Evolutionary conservation across 2,888 invertebrate species (phyloP), one percentile per base, ranked within the genome.

Genomic region (Aporophyla nigra): DNA sequence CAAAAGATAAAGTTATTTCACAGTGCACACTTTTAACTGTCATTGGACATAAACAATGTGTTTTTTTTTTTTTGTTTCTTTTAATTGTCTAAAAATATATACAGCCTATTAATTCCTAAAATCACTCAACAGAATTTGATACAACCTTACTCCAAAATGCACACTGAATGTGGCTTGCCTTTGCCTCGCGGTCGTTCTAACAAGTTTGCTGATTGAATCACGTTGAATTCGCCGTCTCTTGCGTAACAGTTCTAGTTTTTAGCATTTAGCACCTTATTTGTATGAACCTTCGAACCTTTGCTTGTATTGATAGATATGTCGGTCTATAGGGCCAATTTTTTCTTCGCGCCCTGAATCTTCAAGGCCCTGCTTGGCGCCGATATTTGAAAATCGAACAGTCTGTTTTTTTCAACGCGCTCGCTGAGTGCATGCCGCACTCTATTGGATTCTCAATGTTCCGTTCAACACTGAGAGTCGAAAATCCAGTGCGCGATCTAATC

Each of bases 111-210:
- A 6, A 12, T 16, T 53, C 21, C 4, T 33, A 49, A 78, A 54
- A 49, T 62, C 58, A 79, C 21, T 54, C n/a, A n/a, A 27, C 40
- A 66, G 21, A 51, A 54, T 67, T 40, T n/a, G 1, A 24, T 51
- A 69, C 68, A 76, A 71, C 54, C 62, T 79, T 79, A 66, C 24
- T 62, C 33, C 24, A 62, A 71, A 77, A 76, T 54, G 12, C 63
- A 71, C 49, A 40, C 73, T 83, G 80, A 77, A 82, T 77, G 82
- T 65, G 51, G 80, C 33, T 78, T 71, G 74, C 83, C 83, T 87
- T 84, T 80, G 70, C 56, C 76, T 68, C 66, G 68, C 75, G 46
- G 63, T 73, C 83, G 68, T 24, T 63, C 27, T 40, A 78, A 78
- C 83, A 56, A 78, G 85, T 81, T 84, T 58, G 46, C 59, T 58